These are phyloP conservation scores for Porites lobata DNA, from an alignment of 92 coral and sea anemone genomes.

Conservation along the genomic window DNA sequence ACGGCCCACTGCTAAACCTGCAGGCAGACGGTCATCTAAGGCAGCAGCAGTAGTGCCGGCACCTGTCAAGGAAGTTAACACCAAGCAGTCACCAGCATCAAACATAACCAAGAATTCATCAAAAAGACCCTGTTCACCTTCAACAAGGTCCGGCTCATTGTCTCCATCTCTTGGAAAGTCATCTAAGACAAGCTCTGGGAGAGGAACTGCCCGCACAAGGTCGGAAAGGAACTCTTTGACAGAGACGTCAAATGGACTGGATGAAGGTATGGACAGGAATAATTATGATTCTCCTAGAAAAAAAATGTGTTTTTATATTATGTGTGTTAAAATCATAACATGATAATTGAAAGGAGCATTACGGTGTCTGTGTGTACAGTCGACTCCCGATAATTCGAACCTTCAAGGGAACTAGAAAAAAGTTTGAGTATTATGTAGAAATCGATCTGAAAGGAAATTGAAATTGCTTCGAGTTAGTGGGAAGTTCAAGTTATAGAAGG, in stretches of 20 bases:
- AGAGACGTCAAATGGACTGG: slow-evolving; percentile 75
- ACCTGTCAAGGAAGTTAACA: slow-evolving; percentile 57
- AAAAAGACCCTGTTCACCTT: slow-evolving; percentile 57
- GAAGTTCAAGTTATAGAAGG: too few species aligned
- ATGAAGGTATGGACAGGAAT: slow-evolving; percentile 63
- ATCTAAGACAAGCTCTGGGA: slow-evolving; percentile 51
- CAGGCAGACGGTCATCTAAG: slow-evolving; percentile 70
- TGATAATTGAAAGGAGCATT: neutral
- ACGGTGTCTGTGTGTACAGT: too few species aligned
- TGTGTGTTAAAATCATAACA: neutral
- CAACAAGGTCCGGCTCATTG: slow-evolving; percentile 56
- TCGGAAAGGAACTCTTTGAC: slow-evolving; percentile 87
- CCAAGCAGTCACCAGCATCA: slow-evolving; percentile 36
- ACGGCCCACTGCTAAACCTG: slow-evolving; percentile 74
- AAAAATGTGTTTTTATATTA: neutral
- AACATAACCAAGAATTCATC: slow-evolving; percentile 73
- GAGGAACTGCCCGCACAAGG: slow-evolving; percentile 75
- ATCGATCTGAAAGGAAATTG: too few species aligned
- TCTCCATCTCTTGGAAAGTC: slow-evolving; percentile 75
- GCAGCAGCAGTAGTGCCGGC: slow-evolving; percentile 53
- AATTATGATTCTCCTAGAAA: too few species aligned
- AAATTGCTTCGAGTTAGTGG: too few species aligned
- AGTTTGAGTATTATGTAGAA: too few species aligned
- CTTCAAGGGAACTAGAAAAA: too few species aligned
- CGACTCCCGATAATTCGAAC: too few species aligned